A percentile compares a stretch with the other conserved stretches of the same genome.
phyloP scores from a whole-genome alignment of 2,113 vertebrate species.

The Gadus macrocephalus region DNA sequence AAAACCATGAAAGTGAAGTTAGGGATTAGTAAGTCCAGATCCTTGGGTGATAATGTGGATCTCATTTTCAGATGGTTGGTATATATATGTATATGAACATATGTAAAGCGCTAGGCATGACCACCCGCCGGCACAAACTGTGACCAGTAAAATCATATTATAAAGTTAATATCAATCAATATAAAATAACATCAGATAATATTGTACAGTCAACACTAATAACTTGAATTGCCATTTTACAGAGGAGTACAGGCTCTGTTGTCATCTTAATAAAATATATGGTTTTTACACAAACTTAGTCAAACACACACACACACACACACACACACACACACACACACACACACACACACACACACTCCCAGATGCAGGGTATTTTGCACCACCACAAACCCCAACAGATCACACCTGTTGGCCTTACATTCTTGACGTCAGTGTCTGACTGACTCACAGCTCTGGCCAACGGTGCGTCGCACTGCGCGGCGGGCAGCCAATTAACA shows the following conservation, averaged over 20 bases:
- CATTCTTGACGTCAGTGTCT: slow-evolving; percentile 6
- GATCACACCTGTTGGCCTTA: slow-evolving; percentile 50
- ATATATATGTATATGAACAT: too few relatives aligned
- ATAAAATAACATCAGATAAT: too few relatives aligned
- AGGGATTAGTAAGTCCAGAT: too few relatives aligned
- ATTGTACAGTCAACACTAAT: too few relatives aligned
- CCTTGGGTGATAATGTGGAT: too few relatives aligned
- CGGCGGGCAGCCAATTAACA: slow-evolving; percentile 61
- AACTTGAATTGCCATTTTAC: neutral
- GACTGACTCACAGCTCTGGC: slow-evolving; percentile 41
- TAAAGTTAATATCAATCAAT: too few relatives aligned
- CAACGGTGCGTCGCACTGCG: slow-evolving; percentile 20
- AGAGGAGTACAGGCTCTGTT: neutral
- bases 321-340: slow-evolving; percentile 5
- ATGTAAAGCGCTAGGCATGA: too few relatives aligned
- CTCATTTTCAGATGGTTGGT: too few relatives aligned
- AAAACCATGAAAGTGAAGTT: too few relatives aligned
- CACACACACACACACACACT: slow-evolving; percentile 1
- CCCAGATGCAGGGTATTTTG: neutral
- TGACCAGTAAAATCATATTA: too few relatives aligned
- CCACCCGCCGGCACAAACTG: too few relatives aligned
- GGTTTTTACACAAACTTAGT: neutral
- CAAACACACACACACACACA: neutral
- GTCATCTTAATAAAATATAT: too few relatives aligned
- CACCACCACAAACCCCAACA: neutral